Base-by-base conservation (phyloP, 1,140 invertebrate genomes). In the Ceratina calcarata region DNA sequence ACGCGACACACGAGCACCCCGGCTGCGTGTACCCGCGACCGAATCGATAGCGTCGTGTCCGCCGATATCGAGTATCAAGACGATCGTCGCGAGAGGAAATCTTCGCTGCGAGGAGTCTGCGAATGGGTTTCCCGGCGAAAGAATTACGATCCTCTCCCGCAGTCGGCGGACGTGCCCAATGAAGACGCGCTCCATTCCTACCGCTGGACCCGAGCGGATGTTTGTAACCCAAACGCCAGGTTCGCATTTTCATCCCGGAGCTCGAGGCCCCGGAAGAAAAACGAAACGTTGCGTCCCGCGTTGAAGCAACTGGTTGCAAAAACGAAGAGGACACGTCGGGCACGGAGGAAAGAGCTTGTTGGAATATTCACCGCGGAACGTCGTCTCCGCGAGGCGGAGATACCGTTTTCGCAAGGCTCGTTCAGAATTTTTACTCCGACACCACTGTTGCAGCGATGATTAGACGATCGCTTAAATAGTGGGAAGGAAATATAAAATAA, bases 91-190 rank as follows among this genome's bases (percentile, higher is more conserved):
- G 22, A 62, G 58, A n/a, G 49, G n/a, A 64, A 71, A 71, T 64
- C 27, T 24, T 2, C 55, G 65, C 37, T 45, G 37, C 37, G 10
- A 67, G 58, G 15, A n/a, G 37, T 0, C 13, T 15, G 18, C 27
- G 27, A 45, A 61, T 10, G 24, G 20, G 32, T 45, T 13, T 53
- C 12, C 32, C 4, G 16, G 16, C 16, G 60, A 53, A 74, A 88
- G 81, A 83, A 82, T 82, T 84, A 85, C 83, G 85, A 85, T 83
- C 77, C 73, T 73, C 80, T 83, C 37, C 37, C 66, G 80, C 78
- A 80, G 82, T 81, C 80, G 85, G 83, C 83, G 78, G 75, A 86
- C 66, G 76, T 84, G 45, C 27, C 77, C 69, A 79, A 83, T 85
- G 55, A 79, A 80, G 81, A 83, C 45, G 65, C 79, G 83, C 70